Evolutionary conservation across 2,888 invertebrate species (phyloP).

Genomic region (Sphaerophoria taeniata): DNA sequence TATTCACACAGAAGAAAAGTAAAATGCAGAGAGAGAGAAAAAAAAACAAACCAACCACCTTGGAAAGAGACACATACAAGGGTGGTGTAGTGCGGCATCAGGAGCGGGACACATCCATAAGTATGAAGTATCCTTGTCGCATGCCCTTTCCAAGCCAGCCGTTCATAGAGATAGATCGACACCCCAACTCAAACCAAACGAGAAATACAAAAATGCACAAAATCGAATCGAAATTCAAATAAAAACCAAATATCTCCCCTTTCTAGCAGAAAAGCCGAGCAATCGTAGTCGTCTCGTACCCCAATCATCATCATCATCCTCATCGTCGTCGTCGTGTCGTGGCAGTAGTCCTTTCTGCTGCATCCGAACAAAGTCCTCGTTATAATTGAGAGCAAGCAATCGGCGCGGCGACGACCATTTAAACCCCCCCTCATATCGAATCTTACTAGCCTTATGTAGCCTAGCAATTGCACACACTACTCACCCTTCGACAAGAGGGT

Average conservation of each 20-base stretch:
- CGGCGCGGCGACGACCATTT: constrained; percentile 61
- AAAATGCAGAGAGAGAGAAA: constrained; percentile 9
- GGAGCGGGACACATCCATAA: not conserved
- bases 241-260: constrained; percentile 53
- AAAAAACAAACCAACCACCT: constrained; percentile 25
- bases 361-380: constrained; percentile 70
- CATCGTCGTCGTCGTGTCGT: constrained; percentile 9
- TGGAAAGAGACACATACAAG: constrained; percentile 38
- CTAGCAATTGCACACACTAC: constrained; percentile 14
- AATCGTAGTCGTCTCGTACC: constrained; percentile 22
- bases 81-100: constrained; percentile 36
- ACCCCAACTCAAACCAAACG: not conserved
- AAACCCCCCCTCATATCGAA: constrained; percentile 41
- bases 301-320: constrained; percentile 35
- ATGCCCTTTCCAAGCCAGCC: constrained; percentile 39
- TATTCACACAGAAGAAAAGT: constrained; percentile 35
- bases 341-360: constrained; percentile 26
- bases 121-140: constrained; percentile 64
- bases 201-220: constrained; percentile 33
- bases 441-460: not conserved
- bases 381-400: constrained; percentile 71
- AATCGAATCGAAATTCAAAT: constrained; percentile 67
- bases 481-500: constrained; percentile 57
- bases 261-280: not conserved
- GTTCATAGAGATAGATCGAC: not conserved